phyloP scores from a whole-genome alignment of 2,113 vertebrate genomes.

The Oceanodroma tethys region DNA sequence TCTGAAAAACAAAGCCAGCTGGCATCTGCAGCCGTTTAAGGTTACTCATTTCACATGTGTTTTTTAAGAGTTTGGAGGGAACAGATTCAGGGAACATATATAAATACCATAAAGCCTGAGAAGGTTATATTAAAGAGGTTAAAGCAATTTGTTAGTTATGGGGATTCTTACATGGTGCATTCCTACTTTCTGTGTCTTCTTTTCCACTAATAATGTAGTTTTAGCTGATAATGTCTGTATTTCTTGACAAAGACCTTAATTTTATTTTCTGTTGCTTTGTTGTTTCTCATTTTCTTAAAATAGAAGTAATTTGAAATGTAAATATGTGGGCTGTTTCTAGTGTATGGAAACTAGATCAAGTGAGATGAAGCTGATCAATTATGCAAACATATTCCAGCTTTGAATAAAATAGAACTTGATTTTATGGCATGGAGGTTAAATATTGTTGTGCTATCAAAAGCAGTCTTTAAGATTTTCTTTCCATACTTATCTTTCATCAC shows the following conservation, averaged over 20 bases:
- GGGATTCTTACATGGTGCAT: neutral
- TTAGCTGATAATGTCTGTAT: neutral
- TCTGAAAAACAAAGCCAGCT: neutral
- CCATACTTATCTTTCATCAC: neutral
- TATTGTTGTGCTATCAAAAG: neutral
- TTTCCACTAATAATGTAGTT: neutral
- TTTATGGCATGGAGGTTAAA: neutral
- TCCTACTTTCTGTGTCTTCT: neutral
- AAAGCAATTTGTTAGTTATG: neutral
- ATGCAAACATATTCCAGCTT: neutral
- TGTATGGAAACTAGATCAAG: neutral
- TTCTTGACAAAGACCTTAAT: neutral
- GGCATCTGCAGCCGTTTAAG: neutral
- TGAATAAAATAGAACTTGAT: neutral
- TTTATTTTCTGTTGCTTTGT: neutral
- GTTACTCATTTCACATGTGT: neutral
- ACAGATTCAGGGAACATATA: neutral
- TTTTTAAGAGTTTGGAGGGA: neutral
- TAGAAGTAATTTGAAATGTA: neutral
- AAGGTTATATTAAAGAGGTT: neutral
- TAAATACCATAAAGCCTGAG: neutral
- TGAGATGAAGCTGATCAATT: neutral
- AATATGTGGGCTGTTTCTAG: neutral
- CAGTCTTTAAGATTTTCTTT: neutral
- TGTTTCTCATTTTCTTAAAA: neutral